phyloP scores from a whole-genome alignment of 2,113 vertebrate genomes.

The Etia nguti region DNA sequence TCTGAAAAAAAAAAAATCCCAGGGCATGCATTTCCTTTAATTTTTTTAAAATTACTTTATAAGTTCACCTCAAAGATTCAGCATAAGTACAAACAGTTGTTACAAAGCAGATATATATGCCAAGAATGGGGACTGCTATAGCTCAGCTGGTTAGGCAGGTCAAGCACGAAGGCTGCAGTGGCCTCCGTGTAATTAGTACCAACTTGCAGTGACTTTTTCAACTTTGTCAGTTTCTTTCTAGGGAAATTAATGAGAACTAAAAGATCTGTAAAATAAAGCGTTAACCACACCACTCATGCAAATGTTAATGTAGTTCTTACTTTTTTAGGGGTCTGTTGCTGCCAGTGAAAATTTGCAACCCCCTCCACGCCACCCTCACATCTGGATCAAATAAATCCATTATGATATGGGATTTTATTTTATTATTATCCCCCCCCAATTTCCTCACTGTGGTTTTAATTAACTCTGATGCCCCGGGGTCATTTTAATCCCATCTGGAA shows the following conservation, averaged over 20 bases:
- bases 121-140: background rate
- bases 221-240: background rate
- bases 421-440: background rate
- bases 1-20: background rate
- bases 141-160: background rate
- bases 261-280: background rate
- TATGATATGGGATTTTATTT: background rate
- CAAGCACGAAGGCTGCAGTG: background rate
- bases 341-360: background rate
- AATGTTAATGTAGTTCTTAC: background rate
- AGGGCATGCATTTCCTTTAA: background rate
- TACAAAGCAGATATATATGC: background rate
- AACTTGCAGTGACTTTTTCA: background rate
- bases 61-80: background rate
- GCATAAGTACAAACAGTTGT: background rate
- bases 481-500: conserved; percentile 45
- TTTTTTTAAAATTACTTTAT: background rate
- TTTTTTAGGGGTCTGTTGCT: background rate
- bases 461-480: background rate
- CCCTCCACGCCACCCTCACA: background rate
- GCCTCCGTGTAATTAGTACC: background rate
- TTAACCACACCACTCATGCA: background rate
- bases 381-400: background rate
- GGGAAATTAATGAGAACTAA: background rate
- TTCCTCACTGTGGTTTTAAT: background rate